A percentile compares a stretch with the other conserved stretches of the same genome.
Conservation (phyloP, 2,113 vertebrate species). For the Gallinago undulata region DNA sequence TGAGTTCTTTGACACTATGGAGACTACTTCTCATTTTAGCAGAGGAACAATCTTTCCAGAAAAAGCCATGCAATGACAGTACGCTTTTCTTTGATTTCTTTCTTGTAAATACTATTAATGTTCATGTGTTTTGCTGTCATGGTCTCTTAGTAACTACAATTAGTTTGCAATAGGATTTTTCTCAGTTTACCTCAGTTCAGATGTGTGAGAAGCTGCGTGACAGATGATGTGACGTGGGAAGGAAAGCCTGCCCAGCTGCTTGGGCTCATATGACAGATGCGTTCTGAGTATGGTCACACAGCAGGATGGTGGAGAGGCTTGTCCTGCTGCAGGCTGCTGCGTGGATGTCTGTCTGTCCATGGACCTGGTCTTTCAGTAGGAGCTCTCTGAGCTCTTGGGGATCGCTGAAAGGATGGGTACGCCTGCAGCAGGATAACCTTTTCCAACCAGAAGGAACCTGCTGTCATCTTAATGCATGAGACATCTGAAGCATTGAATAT, state of each 20-base stretch:
- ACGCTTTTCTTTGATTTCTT: neutral
- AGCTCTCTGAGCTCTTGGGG: neutral
- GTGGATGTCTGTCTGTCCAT: neutral
- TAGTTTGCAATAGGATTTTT: neutral
- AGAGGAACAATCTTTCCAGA: neutral
- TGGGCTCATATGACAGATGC: neutral
- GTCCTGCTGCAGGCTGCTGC: neutral
- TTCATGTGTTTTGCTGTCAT: neutral
- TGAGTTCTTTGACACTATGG: neutral
- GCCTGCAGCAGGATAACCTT: neutral
- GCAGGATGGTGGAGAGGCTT: neutral
- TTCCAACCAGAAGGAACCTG: neutral
- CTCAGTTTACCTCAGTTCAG: neutral
- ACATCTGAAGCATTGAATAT: neutral
- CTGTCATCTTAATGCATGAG: neutral
- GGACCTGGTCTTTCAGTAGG: neutral
- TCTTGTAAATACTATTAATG: neutral
- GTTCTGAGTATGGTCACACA: neutral
- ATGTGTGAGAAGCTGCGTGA: neutral
- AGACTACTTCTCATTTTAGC: neutral
- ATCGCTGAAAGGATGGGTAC: neutral
- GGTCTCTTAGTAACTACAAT: neutral
- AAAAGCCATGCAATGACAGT: neutral
- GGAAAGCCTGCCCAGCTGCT: neutral
- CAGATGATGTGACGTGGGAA: neutral